These are phyloP conservation scores for Acestrorhynchus altus DNA, from an alignment of 2,797 vertebrate species.

Conservation along the genomic window DNA sequence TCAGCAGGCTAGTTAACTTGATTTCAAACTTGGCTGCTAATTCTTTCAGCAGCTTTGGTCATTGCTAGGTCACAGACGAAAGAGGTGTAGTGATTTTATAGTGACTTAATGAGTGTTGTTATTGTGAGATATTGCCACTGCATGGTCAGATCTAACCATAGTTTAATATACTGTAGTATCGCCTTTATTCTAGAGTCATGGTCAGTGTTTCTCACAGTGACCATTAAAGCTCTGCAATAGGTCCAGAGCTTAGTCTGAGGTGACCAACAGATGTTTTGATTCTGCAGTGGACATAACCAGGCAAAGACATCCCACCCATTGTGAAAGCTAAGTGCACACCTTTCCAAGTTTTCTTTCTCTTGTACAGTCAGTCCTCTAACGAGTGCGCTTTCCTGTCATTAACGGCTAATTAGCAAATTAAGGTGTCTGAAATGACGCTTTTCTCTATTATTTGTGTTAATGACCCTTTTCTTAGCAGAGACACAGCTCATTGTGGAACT, in stretches of 20 bases:
- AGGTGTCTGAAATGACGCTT: conserved; percentile 58
- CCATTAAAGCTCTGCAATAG: not conserved
- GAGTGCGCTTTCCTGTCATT: conserved; percentile 59
- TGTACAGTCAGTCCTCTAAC: conserved; percentile 36
- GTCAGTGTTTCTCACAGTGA: no score
- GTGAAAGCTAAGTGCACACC: conserved; percentile 35
- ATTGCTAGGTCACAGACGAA: no score
- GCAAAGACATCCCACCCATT: conserved; percentile 32
- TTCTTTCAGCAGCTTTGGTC: no score
- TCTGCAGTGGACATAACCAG: conserved; percentile 13
- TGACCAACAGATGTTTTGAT: conserved; percentile 6
- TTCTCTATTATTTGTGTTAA: conserved; percentile 60
- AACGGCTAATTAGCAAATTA: conserved; percentile 62
- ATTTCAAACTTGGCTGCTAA: no score
- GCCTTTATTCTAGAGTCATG: no score
- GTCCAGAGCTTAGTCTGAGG: not conserved
- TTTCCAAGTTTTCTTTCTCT: conserved; percentile 40
- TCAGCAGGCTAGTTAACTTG: no score
- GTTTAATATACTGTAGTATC: no score
- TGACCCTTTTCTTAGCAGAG: conserved; percentile 56
- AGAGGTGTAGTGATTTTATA: no score
- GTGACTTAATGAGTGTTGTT: no score
- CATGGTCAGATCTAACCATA: no score
- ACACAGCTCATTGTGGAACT: conserved; percentile 54
- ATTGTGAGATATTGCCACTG: no score